Evolutionary conservation across 2,113 vertebrate genomes (phyloP), one percentile per base, ranked within the genome.

Genomic region (Typhlomys cinereus): DNA sequence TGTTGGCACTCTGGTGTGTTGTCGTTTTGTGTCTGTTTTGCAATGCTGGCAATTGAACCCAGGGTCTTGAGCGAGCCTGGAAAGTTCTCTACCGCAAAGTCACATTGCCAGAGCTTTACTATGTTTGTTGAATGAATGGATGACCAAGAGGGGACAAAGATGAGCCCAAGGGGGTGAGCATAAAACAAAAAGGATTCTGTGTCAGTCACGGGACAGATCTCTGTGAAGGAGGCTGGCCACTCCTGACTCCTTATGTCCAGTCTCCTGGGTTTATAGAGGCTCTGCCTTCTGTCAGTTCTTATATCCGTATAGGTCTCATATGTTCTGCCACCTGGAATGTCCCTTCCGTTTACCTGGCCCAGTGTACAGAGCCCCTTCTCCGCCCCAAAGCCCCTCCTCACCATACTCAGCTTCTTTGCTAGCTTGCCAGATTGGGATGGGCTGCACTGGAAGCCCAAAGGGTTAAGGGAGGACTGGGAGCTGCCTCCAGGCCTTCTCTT

Each of bases 391-490:
- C 41, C n/a, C n/a, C 21, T 44, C 39, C 11, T 36, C 41, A 46
- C 34, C 23, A 12, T 57, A 15, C 31, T 50, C 34, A 36, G 20
- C 57, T 29, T n/a, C 23, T 74, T 48, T 46, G 12, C 61, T 44
- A 23, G 61, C 67, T 50, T 52, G 12, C 59, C 48, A 29, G 44
- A 27, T 46, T 39, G 46, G 66, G 12, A 41, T 15, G 10, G 12
- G 20, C 9, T 0, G 0, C 31, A 0, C 17, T 23, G 12, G 59
- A 1, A 13, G 44, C 25, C 44, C 1, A 0, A 9, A 39, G 41
- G 34, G 52, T 36, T 5, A 5, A 80, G 25, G 29, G 54, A 31
- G 7, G 0, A 25, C 0, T 8, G 71, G 59, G 8, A 48, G 29
- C 18, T 64, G 27, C 29, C n/a, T 25, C 5, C 2, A 17, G 14